Percentiles rank a stretch among this genome's conserved stretches.
phyloP scores from a whole-genome alignment of 2,113 vertebrate genomes.

The Globicephala melas region DNA sequence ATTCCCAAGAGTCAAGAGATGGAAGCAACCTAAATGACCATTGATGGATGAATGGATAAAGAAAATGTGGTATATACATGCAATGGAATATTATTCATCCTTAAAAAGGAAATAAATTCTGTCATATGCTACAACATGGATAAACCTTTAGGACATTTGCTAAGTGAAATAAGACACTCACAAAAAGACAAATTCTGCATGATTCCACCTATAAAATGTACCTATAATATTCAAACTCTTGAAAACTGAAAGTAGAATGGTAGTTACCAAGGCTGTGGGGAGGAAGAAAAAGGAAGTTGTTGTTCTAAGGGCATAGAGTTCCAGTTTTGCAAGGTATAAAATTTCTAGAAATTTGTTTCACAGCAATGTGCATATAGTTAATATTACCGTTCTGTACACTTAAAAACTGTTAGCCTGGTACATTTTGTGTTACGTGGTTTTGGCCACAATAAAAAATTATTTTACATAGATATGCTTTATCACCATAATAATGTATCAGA shows the following conservation, averaged over 20 bases:
- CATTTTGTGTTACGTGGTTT: background rate
- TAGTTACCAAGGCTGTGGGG: background rate
- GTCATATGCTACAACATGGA: no score
- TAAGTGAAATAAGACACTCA: no score
- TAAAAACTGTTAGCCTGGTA: background rate
- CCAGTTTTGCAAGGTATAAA: background rate
- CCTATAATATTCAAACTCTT: background rate
- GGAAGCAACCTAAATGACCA: no score
- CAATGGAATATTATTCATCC: no score
- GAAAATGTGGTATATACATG: no score
- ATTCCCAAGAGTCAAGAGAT: no score
- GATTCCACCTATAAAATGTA: no score
- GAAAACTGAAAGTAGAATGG: background rate
- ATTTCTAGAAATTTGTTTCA: background rate
- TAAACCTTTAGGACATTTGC: no score
- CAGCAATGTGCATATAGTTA: background rate
- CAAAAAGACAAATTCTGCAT: no score
- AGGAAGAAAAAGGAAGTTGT: background rate
- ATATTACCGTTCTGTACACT: background rate
- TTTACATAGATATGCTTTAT: background rate
- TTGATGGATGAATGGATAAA: no score
- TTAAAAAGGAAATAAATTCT: no score
- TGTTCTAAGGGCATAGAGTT: background rate
- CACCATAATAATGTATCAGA: background rate
- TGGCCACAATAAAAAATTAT: background rate